These are phyloP conservation scores for Eueides isabella DNA, from an alignment of 1,140 invertebrate genomes.

Conservation along the genomic window DNA sequence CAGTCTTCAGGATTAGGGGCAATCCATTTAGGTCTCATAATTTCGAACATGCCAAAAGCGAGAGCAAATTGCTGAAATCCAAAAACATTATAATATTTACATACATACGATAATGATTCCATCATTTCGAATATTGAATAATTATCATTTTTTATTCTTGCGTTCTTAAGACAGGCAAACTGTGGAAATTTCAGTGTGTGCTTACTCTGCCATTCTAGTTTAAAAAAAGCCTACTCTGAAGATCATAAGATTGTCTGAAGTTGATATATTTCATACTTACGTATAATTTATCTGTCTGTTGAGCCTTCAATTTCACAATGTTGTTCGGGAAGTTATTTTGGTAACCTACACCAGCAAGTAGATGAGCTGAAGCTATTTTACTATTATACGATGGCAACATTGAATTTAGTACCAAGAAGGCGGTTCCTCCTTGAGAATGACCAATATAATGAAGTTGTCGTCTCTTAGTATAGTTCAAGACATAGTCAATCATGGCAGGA, in stretches of 20 bases:
- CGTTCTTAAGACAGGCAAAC: too few species aligned
- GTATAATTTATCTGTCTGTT: constrained; percentile 49
- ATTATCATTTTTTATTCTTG: too few species aligned
- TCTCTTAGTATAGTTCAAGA: constrained; percentile 79
- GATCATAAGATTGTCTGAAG: too few species aligned
- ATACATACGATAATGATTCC: too few species aligned
- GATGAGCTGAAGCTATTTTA: constrained; percentile 61
- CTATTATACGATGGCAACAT: constrained; percentile 83
- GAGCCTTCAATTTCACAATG: constrained; percentile 38
- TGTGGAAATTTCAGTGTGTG: too few species aligned
- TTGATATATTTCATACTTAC: constrained; percentile 54
- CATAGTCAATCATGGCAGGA: constrained; percentile 86
- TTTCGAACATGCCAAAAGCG: constrained; percentile 40
- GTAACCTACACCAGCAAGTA: constrained; percentile 65
- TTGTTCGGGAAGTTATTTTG: constrained; percentile 55
- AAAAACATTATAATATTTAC: not conserved
- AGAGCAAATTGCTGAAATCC: constrained; percentile 38
- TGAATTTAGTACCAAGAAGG: constrained; percentile 82
- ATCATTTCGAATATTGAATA: too few species aligned
- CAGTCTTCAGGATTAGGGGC: not conserved
- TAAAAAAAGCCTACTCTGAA: too few species aligned
- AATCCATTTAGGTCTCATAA: constrained; percentile 35
- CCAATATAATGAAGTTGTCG: constrained; percentile 82
- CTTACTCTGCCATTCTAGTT: too few species aligned
- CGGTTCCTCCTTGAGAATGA: constrained; percentile 82